phyloP scores from a whole-genome alignment of 2,888 invertebrate genomes.

The Scaptomyza caliginosa region DNA sequence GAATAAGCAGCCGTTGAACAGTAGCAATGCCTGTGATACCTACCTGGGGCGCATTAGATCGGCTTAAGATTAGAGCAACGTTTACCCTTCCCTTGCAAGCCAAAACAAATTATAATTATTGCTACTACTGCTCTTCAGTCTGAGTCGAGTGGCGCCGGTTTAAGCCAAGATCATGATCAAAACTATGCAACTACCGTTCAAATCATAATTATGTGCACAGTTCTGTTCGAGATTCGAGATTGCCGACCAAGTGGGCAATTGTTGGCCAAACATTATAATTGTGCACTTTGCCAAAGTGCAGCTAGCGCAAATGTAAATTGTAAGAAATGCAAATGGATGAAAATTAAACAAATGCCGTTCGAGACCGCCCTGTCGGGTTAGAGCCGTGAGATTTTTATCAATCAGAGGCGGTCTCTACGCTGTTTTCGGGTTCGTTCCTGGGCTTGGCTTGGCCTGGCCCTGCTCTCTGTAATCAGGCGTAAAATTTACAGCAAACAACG shows the following conservation, averaged over 20 bases:
- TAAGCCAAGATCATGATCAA: constrained; percentile 49
- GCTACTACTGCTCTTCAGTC: constrained; percentile 10
- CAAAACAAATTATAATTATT: constrained; percentile 53
- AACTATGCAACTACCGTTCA: constrained; percentile 18
- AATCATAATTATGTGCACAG: constrained; percentile 69
- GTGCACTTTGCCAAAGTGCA: constrained; percentile 55
- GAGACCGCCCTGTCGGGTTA: constrained; percentile 26
- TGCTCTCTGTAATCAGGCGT: constrained; percentile 68
- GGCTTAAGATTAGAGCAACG: constrained; percentile 67
- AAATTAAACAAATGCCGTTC: background rate
- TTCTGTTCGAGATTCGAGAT: constrained; percentile 46
- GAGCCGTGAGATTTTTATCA: constrained; percentile 78
- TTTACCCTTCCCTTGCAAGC: constrained; percentile 57
- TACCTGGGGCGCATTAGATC: constrained; percentile 70
- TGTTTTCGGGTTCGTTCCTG: too few relatives aligned
- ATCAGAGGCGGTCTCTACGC: constrained; percentile 43
- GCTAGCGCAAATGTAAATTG: background rate
- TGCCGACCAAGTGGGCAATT: constrained; percentile 59
- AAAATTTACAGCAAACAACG: constrained; percentile 72
- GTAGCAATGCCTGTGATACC: constrained; percentile 61
- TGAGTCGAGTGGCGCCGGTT: constrained; percentile 69
- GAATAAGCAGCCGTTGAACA: constrained; percentile 42
- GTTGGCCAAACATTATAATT: constrained; percentile 56
- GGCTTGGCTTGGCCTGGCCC: background rate
- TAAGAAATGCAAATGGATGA: constrained; percentile 29